These are phyloP conservation scores for Megalurothrips usitatus DNA, from an alignment of 2,888 invertebrate species.

Conservation along the genomic window DNA sequence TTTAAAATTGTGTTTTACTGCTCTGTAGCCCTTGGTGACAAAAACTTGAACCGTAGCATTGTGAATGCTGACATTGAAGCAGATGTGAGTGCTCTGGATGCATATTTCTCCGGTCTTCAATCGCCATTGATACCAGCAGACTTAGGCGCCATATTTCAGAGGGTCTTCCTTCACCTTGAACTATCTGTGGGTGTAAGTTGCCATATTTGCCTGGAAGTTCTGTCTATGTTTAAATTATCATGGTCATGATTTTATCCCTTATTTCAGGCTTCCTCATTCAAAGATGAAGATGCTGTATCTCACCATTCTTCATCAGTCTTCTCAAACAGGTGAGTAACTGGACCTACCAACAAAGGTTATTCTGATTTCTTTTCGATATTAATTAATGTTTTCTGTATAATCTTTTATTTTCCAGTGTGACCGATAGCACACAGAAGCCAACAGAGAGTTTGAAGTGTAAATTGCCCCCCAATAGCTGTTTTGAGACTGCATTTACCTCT, in stretches of 20 bases:
- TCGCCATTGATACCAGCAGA: neutral
- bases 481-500: conserved; percentile 45
- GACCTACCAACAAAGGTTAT: too few relatives aligned
- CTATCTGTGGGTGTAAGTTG: neutral
- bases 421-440: neutral
- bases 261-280: neutral
- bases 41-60: neutral
- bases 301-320: neutral
- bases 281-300: neutral
- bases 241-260: neutral
- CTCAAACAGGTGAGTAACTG: neutral
- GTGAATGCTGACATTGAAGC: neutral
- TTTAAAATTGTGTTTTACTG: neutral
- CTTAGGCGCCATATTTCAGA: neutral
- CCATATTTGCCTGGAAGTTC: too few relatives aligned
- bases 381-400: neutral
- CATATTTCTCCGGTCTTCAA: neutral
- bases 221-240: neutral
- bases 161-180: neutral
- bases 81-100: conserved; percentile 13
- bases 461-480: conserved; percentile 41
- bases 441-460: conserved; percentile 27
- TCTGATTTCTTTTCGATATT: neutral
- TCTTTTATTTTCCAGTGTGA: neutral
- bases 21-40: neutral